Conservation (phyloP, 2,113 vertebrate species). For the Cynocephalus volans region DNA sequence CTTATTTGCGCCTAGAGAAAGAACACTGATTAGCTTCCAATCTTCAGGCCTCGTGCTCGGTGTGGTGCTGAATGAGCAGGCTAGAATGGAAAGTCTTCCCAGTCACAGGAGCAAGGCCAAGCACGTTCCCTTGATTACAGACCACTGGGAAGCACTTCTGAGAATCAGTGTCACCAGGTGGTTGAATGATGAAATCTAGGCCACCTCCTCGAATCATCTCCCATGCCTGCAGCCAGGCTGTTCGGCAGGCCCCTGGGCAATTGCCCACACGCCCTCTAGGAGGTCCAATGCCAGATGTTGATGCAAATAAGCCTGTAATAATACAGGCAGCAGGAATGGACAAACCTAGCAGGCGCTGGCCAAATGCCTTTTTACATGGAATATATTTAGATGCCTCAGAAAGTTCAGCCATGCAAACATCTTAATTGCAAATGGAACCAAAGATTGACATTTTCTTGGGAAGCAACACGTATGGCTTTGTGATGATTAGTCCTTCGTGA, state of each 20-base stretch:
- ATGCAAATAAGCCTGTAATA: not conserved
- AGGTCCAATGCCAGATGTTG: not conserved
- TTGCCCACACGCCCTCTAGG: not conserved
- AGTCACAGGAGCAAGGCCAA: not conserved
- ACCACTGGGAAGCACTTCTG: not conserved
- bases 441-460: not conserved
- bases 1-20: not conserved
- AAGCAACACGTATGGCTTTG: not conserved
- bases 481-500: not conserved
- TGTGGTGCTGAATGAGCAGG: not conserved
- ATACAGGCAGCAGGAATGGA: not conserved
- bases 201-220: not conserved
- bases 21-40: not conserved
- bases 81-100: not conserved
- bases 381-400: not conserved
- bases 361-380: not conserved
- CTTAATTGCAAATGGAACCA: conserved; percentile 16
- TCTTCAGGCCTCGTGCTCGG: not conserved
- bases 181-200: not conserved
- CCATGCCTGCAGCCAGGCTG: not conserved
- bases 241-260: not conserved
- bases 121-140: not conserved
- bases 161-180: not conserved
- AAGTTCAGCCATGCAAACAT: not conserved
- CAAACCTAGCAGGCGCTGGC: not conserved